A percentile compares a stretch with the other conserved stretches of the same genome.
phyloP scores from a whole-genome alignment of 2,888 invertebrate species.

The Microplitis manilae region DNA sequence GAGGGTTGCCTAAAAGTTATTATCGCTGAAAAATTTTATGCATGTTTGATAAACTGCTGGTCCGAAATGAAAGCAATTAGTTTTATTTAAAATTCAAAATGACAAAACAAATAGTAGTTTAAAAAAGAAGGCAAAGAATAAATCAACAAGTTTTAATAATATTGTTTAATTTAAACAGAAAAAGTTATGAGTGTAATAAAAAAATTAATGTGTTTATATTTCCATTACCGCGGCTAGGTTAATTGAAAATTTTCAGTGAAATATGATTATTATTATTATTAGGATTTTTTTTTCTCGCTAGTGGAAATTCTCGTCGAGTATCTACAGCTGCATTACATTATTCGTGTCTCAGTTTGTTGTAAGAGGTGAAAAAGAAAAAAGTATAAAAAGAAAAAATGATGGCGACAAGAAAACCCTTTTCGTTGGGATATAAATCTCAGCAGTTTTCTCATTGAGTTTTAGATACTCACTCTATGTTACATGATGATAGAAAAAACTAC shows the following conservation, averaged over 20 bases:
- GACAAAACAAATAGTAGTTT: too few relatives aligned
- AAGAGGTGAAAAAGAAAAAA: not conserved
- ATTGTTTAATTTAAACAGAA: not conserved
- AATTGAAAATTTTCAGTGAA: not conserved
- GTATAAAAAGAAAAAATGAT: not conserved
- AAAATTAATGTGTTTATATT: not conserved
- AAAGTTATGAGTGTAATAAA: not conserved
- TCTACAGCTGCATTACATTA: constrained; percentile 16
- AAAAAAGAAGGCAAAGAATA: not conserved
- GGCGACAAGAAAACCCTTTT: constrained; percentile 13
- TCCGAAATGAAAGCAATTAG: not conserved
- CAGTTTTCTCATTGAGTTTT: not conserved
- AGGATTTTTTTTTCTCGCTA: not conserved
- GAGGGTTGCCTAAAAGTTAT: not conserved
- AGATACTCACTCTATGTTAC: constrained; percentile 11
- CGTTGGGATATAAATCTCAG: constrained; percentile 23
- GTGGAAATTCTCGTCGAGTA: not conserved
- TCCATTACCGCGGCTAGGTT: not conserved
- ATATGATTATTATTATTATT: not conserved
- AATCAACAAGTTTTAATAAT: not conserved
- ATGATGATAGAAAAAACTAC: not conserved
- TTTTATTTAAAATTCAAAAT: not conserved
- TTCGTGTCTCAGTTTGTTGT: not conserved
- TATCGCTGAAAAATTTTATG: not conserved
- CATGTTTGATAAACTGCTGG: not conserved